These are phyloP conservation scores for Ptilonorhynchus violaceus DNA, from an alignment of 2,113 vertebrate genomes.

Conservation along the genomic window DNA sequence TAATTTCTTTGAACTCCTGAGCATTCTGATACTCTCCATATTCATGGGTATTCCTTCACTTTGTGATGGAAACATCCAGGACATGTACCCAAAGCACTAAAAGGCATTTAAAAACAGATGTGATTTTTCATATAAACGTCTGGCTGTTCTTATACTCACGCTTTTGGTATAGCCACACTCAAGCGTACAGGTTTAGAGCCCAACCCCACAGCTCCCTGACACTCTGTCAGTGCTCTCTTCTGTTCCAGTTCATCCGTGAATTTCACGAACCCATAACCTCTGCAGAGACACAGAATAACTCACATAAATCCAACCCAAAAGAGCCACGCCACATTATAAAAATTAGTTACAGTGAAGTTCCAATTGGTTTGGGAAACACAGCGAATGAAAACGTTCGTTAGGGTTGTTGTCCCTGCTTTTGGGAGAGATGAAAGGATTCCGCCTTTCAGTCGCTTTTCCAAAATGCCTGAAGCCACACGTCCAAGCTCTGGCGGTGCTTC, in stretches of 20 bases:
- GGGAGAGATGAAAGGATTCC: neutral
- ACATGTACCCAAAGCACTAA: neutral
- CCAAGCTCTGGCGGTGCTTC: neutral
- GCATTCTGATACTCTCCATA: neutral
- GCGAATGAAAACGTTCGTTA: neutral
- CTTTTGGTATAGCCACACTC: constrained; percentile 89
- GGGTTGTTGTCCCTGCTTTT: neutral
- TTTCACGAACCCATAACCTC: constrained; percentile 95
- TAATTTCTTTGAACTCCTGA: neutral
- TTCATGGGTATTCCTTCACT: neutral
- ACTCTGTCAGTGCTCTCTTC: constrained; percentile 86
- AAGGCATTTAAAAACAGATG: neutral
- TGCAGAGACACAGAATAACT: constrained; percentile 32
- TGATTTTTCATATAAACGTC: neutral
- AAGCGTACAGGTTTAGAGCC: constrained; percentile 88
- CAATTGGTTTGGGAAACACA: neutral
- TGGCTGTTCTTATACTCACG: constrained; percentile 73
- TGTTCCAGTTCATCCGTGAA: constrained; percentile 91
- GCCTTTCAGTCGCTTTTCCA: neutral
- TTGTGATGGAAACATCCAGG: neutral
- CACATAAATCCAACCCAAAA: neutral
- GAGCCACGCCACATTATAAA: accelerated
- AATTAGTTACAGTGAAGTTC: neutral
- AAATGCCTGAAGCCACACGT: neutral
- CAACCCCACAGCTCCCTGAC: constrained; percentile 87